Percentiles rank a stretch among this genome's conserved stretches.
Evolutionary conservation across 2,888 invertebrate genomes (phyloP).

Genomic region (Octonoba sinensis): DNA sequence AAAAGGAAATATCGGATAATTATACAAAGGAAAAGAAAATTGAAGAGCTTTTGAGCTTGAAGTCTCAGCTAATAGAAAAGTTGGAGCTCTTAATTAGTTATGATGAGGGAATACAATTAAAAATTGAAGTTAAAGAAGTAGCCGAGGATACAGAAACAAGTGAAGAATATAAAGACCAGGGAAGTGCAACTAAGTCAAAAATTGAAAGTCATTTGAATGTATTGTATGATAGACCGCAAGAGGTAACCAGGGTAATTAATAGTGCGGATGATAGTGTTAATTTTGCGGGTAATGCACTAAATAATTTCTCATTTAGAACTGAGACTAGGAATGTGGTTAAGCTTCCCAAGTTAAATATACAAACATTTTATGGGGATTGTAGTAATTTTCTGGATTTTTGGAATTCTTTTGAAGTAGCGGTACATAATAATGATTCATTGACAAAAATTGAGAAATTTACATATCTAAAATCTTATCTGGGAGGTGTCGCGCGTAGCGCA

Average conservation of each 20-base stretch:
- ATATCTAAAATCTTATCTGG: constrained; percentile 30
- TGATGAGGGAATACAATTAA: background rate
- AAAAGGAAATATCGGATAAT: no score
- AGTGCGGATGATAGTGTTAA: no score
- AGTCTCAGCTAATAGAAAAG: constrained; percentile 14
- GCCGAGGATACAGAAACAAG: background rate
- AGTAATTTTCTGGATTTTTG: constrained; percentile 23
- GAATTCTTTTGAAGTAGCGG: constrained; percentile 22
- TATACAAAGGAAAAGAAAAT: constrained; percentile 6
- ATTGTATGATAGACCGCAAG: constrained; percentile 8
- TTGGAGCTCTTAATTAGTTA: background rate
- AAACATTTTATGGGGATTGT: constrained; percentile 18
- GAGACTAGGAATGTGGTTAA: constrained; percentile 14
- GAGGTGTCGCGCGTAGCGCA: background rate
- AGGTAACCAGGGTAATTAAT: background rate
- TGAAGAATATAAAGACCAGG: background rate
- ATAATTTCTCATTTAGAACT: background rate
- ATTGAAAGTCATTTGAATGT: background rate
- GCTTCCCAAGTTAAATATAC: constrained; percentile 9
- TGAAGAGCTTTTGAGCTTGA: constrained; percentile 3
- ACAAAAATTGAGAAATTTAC: no score
- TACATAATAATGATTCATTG: constrained; percentile 16
- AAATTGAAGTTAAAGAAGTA: background rate
- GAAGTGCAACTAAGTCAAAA: background rate
- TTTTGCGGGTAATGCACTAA: no score